These are phyloP conservation scores for Chromoteleia sp. DNA, from an alignment of 2,888 invertebrate species.

Conservation along the genomic window DNA sequence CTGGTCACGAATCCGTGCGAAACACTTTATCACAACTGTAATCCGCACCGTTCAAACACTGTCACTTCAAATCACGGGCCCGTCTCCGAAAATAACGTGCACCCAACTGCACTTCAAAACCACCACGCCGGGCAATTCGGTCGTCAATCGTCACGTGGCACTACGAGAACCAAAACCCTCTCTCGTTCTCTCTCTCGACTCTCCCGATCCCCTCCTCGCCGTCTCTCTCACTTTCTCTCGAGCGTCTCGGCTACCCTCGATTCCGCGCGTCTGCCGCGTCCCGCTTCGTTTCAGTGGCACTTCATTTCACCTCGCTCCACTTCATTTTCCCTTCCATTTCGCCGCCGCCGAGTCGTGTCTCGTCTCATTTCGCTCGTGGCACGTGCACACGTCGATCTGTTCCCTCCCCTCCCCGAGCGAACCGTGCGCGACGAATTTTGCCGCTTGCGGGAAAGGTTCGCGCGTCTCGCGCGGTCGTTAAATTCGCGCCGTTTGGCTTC, in stretches of 20 bases:
- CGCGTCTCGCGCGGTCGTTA: slow-evolving; percentile 11
- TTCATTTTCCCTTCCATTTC: slow-evolving; percentile 59
- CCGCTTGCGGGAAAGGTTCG: slow-evolving; percentile 1
- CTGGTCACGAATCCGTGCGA: not conserved
- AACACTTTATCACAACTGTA: not conserved
- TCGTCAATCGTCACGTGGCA: slow-evolving; percentile 47
- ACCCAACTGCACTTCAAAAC: slow-evolving; percentile 10
- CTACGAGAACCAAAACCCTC: slow-evolving; percentile 18
- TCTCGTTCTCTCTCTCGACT: slow-evolving; percentile 34
- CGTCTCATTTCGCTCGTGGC: slow-evolving; percentile 44
- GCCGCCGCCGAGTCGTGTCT: slow-evolving; percentile 40
- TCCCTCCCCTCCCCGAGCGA: slow-evolving; percentile 36
- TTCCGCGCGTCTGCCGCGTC: slow-evolving; percentile 38
- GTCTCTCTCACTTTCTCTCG: slow-evolving; percentile 45
- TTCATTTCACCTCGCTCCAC: slow-evolving; percentile 58
- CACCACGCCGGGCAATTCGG: slow-evolving; percentile 8
- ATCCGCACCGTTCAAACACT: slow-evolving; percentile 14
- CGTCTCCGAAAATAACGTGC: not conserved
- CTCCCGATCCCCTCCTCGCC: not conserved
- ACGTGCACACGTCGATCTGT: slow-evolving; percentile 30
- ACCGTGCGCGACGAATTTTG: not conserved
- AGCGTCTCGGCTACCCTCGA: slow-evolving; percentile 47
- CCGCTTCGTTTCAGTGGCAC: slow-evolving; percentile 30
- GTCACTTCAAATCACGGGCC: slow-evolving; percentile 10
- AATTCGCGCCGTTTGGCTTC: slow-evolving; percentile 14